Evolutionary conservation across 1,140 invertebrate species (phyloP), one percentile per base, ranked within the genome.

Genomic region (Spodoptera frugiperda): DNA sequence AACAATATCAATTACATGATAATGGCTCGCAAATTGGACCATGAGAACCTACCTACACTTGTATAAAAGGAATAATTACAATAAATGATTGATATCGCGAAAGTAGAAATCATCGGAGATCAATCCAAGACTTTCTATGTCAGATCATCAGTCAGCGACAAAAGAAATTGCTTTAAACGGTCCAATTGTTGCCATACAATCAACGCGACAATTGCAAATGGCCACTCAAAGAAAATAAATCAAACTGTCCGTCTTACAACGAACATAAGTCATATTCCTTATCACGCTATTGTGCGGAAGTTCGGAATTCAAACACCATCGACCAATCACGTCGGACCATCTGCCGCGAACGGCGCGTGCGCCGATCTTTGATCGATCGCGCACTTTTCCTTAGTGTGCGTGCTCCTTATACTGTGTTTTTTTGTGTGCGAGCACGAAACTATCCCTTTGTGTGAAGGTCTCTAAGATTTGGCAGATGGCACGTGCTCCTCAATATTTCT

Each of bases 401-500:
- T 85, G 77, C 78, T 87, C 85, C 79, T 81, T 81, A 82, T 19
- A 77, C 25, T 54, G 76, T 80, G 76, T 80, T 84, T 85, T 78
- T 82, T 82, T 72, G 17, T 71, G 46, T 71, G 21, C 65, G 10
- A 19, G 30, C 72, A 75, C 30, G 72, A 78, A 76, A 79, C 79
- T 78, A 77, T 81, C 71, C 71, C 68, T 78, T 82, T 84, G 83
- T 87, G 79, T 79, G 81, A 76, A 71, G 54, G 73, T 79, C 80
- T 79, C 88, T 91, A 90, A 91, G 90, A 93, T 93, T 93, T 92
- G 91, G 91, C 91, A 93, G 91, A 93, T 91, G 91, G 91, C 91
- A 91, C 91, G 91, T 93, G 91, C 91, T 91, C 57, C 51, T 46
- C 82, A 71, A 83, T 83, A 84, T 85, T 93, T 91, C 90, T 91